Percentiles rank a stretch among this genome's conserved stretches.
phyloP scores from a whole-genome alignment of 2,113 vertebrate species.

The Copsychus sechellarum region DNA sequence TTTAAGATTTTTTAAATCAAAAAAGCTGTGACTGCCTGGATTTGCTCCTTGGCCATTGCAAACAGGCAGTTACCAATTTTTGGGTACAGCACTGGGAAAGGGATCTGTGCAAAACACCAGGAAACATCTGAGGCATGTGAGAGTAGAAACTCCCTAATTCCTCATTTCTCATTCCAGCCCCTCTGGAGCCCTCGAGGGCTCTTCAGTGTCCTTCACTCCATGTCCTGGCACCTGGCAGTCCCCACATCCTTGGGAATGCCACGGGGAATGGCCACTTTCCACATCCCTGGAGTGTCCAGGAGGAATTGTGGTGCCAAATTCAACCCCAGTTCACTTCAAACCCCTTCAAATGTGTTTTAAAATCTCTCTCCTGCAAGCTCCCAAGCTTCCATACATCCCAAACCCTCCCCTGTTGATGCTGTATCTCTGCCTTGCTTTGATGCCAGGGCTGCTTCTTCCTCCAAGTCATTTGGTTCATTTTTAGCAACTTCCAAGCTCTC shows the following conservation, averaged over 20 bases:
- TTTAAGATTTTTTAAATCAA: neutral
- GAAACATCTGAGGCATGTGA: neutral
- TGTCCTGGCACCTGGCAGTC: neutral
- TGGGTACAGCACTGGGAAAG: neutral
- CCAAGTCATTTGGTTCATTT: neutral
- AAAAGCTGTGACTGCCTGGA: neutral
- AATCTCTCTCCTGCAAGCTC: neutral
- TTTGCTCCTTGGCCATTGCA: neutral
- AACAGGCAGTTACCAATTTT: neutral
- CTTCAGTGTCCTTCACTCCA: neutral
- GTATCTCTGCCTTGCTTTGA: neutral
- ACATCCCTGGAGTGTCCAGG: fast-evolving
- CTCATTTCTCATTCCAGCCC: neutral
- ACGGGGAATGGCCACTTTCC: neutral
- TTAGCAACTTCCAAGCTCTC: neutral
- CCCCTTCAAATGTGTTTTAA: neutral
- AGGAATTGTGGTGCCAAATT: neutral
- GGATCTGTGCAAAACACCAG: neutral
- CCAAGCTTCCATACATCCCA: neutral
- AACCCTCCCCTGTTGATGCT: neutral
- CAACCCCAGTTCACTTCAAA: neutral
- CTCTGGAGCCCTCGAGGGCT: neutral
- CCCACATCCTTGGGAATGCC: neutral
- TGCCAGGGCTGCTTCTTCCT: neutral
- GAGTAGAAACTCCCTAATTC: neutral